Percentiles rank a stretch among this genome's conserved stretches.
phyloP scores from a whole-genome alignment of 2,113 vertebrate genomes.

The Saccopteryx leptura region DNA sequence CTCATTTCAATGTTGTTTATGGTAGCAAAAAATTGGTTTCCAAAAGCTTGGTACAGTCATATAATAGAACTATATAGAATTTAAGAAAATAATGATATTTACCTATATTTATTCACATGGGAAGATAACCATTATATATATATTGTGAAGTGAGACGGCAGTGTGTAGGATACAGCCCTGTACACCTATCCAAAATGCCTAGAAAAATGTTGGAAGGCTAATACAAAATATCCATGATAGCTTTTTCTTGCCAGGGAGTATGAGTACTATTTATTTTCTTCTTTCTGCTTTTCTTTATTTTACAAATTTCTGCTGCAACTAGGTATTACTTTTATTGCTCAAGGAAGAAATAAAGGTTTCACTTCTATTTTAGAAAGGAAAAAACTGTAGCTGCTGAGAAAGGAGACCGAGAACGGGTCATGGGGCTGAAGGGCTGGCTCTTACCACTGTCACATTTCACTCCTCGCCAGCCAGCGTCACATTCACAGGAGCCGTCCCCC shows the following conservation, averaged over 20 bases:
- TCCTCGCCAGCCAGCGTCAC: constrained; percentile 94
- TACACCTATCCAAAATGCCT: too few species aligned
- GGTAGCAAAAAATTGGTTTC: background rate
- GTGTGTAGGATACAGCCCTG: fast-evolving
- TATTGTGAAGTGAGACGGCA: background rate
- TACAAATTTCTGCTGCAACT: background rate
- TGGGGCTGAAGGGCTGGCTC: background rate
- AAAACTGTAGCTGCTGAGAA: background rate
- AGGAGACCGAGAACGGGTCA: background rate
- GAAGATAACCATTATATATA: background rate
- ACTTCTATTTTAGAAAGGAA: constrained; percentile 35
- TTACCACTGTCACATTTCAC: constrained; percentile 91
- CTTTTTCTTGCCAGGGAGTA: background rate
- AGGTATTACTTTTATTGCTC: background rate
- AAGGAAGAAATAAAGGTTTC: background rate
- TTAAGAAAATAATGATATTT: background rate
- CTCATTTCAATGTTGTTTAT: background rate
- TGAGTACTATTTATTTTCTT: background rate
- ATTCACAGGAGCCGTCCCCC: constrained; percentile 94
- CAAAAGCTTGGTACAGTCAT: background rate
- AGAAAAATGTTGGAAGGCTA: background rate
- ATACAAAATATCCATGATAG: background rate
- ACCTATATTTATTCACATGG: background rate
- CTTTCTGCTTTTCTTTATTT: constrained; percentile 42
- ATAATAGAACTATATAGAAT: background rate